Percentiles rank a stretch among this genome's conserved stretches.
These are phyloP conservation scores for Noctua comes DNA, from an alignment of 2,888 invertebrate genomes.

Conservation along the genomic window DNA sequence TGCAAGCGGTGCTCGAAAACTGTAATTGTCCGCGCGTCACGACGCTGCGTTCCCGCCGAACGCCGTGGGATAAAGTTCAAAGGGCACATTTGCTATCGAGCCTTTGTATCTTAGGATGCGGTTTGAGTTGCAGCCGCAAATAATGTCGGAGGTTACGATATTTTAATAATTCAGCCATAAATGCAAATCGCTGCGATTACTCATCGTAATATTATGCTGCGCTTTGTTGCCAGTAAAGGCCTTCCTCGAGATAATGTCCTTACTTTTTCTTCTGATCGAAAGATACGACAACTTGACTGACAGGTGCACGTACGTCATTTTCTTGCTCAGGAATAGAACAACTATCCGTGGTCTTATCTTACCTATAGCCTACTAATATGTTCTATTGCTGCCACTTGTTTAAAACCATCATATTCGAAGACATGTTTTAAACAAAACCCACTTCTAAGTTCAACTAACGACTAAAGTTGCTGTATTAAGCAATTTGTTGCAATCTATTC, in stretches of 20 bases:
- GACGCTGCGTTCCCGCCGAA: conserved; percentile 71
- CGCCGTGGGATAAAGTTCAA: conserved; percentile 82
- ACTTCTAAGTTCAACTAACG: conserved; percentile 12
- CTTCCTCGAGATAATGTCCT: conserved; percentile 44
- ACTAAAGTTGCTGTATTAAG: conserved; percentile 29
- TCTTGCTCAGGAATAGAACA: background rate
- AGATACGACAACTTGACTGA: conserved; percentile 32
- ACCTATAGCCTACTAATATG: background rate
- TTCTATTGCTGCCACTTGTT: background rate
- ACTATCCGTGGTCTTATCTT: background rate
- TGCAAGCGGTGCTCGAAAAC: conserved; percentile 75
- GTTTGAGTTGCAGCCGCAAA: conserved; percentile 70
- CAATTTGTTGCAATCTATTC: conserved; percentile 54
- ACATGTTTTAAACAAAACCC: background rate
- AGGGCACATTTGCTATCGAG: conserved; percentile 78
- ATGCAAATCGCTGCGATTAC: conserved; percentile 69
- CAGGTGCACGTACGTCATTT: conserved; percentile 2
- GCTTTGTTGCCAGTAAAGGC: conserved; percentile 24
- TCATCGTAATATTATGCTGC: conserved; percentile 61
- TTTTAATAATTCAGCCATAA: conserved; percentile 71
- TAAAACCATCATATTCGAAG: background rate
- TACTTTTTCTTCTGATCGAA: conserved; percentile 46
- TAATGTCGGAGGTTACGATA: conserved; percentile 71
- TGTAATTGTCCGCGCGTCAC: conserved; percentile 82
- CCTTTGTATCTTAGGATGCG: conserved; percentile 74